phyloP scores from a whole-genome alignment of 64 coral and sea anemone species.

The Cladopsammia gracilis region DNA sequence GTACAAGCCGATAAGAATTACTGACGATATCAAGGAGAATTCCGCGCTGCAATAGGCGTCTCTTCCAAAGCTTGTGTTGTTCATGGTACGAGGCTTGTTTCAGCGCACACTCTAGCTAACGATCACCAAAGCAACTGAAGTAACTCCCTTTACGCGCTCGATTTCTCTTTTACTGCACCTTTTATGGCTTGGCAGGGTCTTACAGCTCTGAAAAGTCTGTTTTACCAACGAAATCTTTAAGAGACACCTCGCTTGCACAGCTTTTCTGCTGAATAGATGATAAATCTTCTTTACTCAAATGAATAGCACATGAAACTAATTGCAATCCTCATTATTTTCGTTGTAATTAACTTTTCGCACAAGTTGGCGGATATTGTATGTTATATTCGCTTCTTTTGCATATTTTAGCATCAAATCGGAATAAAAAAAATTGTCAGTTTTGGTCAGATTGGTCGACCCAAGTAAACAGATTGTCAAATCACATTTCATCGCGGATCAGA shows the following conservation, averaged over 20 bases:
- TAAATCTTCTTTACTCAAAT: background rate
- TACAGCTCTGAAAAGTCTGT: background rate
- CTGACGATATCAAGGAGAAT: background rate
- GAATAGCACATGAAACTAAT: background rate
- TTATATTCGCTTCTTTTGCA: background rate
- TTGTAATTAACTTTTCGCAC: constrained; percentile 5
- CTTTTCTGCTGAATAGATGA: background rate
- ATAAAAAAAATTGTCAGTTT: background rate
- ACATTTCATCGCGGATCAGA: background rate
- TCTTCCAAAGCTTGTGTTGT: background rate
- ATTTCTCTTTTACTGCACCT: background rate
- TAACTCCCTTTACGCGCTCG: background rate
- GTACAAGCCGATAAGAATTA: constrained; percentile 36
- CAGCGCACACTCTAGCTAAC: background rate
- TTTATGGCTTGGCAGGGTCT: background rate
- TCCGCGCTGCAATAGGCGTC: background rate
- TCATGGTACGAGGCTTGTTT: background rate
- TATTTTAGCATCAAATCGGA: background rate
- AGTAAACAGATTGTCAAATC: background rate
- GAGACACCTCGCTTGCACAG: background rate
- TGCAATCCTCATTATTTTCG: background rate
- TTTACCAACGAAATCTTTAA: background rate
- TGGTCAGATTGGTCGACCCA: background rate
- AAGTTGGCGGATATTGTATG: background rate
- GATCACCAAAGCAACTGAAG: background rate